A percentile compares a stretch with the other conserved stretches of the same genome.
Conservation (phyloP, 2,888 invertebrate genomes). For the Bombylius discolor region DNA sequence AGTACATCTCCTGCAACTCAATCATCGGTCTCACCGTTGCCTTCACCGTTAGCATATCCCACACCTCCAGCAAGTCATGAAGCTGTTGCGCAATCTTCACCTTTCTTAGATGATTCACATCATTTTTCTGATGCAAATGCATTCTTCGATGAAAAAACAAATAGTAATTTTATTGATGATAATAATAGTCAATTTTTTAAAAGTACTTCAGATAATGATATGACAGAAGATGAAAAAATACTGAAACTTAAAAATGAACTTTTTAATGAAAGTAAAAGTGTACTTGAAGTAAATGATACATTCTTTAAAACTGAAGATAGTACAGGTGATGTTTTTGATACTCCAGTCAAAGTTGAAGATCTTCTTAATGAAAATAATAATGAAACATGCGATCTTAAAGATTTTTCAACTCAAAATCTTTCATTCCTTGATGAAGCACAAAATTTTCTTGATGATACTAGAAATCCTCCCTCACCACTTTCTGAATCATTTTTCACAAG, state of each 20-base stretch:
- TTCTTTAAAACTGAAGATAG: conserved; percentile 16
- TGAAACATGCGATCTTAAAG: conserved; percentile 30
- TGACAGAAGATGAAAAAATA: conserved; percentile 33
- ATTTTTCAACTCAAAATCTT: conserved; percentile 34
- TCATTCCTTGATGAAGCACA: conserved; percentile 36
- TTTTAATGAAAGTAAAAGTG: conserved; percentile 22
- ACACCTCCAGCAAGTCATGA: conserved; percentile 82
- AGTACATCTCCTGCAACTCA: conserved; percentile 30
- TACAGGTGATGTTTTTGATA: conserved; percentile 23
- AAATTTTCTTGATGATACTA: conserved; percentile 45
- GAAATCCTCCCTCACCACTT: conserved; percentile 65
- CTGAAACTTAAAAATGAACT: conserved; percentile 29
- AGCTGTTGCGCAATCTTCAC: conserved; percentile 41
- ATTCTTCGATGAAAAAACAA: conserved; percentile 32
- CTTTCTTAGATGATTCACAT: conserved; percentile 34
- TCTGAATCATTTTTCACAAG: conserved; percentile 70
- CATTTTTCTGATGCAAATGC: conserved; percentile 31
- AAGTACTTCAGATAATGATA: conserved; percentile 18
- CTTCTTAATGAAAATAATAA: conserved; percentile 28
- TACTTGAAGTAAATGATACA: conserved; percentile 27
- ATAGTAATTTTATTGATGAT: conserved; percentile 24
- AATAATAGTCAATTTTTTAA: conserved; percentile 27
- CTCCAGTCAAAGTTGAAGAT: conserved; percentile 30
- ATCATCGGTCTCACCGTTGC: conserved; percentile 47
- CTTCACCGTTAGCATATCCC: conserved; percentile 65